Conservation (phyloP, 2,888 invertebrate genomes). For the Noctua comes region DNA sequence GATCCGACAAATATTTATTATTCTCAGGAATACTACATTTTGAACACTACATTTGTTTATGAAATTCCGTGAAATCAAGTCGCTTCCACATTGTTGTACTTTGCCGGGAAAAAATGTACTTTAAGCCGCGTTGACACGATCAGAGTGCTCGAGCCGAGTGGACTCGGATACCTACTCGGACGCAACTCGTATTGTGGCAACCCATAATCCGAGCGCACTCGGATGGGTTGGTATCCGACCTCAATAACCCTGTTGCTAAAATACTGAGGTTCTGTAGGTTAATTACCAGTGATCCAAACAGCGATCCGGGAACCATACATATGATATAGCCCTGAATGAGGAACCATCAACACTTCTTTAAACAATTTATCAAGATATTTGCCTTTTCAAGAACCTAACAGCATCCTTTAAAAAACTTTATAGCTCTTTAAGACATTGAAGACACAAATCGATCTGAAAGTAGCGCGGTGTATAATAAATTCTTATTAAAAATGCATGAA, state of each 20-base stretch:
- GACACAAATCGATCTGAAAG: constrained; percentile 57
- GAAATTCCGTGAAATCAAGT: too few species aligned
- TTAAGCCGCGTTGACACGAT: too few species aligned
- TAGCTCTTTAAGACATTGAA: constrained; percentile 39
- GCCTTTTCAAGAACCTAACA: constrained; percentile 4
- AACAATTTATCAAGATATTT: constrained; percentile 16
- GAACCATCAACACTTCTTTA: not conserved
- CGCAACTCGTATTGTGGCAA: too few species aligned
- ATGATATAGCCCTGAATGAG: too few species aligned
- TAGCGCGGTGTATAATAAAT: constrained; percentile 60
- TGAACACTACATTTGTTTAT: too few species aligned
- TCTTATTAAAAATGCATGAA: constrained; percentile 69
- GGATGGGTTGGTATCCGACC: not conserved
- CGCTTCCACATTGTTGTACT: too few species aligned
- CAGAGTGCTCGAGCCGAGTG: too few species aligned
- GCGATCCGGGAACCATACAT: not conserved
- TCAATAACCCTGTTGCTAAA: not conserved
- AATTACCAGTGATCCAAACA: not conserved
- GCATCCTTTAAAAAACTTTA: constrained; percentile 30
- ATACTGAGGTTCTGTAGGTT: not conserved
- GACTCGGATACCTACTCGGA: too few species aligned
- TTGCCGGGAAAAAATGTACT: not conserved
- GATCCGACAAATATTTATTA: too few species aligned
- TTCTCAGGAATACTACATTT: too few species aligned
- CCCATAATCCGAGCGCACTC: too few species aligned